Conservation (phyloP, 2,888 invertebrate species). For the Trimorus sp. region DNA sequence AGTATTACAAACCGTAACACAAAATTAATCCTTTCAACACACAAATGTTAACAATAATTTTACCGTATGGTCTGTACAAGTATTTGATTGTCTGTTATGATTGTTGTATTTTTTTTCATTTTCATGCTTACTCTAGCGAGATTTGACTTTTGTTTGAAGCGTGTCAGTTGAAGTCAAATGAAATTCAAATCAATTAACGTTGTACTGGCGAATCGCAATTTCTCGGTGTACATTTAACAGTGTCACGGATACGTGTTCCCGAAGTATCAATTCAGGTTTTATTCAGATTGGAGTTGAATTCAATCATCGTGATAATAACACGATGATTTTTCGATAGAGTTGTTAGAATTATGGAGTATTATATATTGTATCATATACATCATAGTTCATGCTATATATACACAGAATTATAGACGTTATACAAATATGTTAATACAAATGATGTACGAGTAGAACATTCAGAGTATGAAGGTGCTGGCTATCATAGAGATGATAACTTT, state of each 20-base stretch:
- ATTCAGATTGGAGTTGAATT: conserved; percentile 60
- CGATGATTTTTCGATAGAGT: conserved; percentile 69
- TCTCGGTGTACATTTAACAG: conserved; percentile 62
- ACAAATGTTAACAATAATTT: conserved; percentile 32
- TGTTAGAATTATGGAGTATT: conserved; percentile 77
- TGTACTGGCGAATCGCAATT: conserved; percentile 2
- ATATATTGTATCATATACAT: conserved; percentile 79
- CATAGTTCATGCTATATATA: conserved; percentile 73
- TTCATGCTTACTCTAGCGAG: conserved; percentile 25
- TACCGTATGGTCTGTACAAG: conserved; percentile 29
- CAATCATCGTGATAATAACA: conserved; percentile 68
- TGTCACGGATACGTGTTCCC: conserved; percentile 62
- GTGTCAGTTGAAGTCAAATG: conserved; percentile 23
- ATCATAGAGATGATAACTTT: conserved; percentile 60
- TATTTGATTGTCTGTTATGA: conserved; percentile 36
- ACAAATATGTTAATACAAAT: conserved; percentile 69
- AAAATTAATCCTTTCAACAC: conserved; percentile 39
- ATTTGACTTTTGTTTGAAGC: conserved; percentile 17
- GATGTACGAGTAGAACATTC: conserved; percentile 68
- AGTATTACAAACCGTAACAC: conserved; percentile 45
- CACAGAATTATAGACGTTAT: conserved; percentile 74
- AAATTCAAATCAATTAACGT: conserved; percentile 7
- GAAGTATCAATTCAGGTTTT: conserved; percentile 20
- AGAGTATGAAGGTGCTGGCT: conserved; percentile 67
- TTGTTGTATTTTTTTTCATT: conserved; percentile 34